Base-by-base conservation (phyloP, 2,113 vertebrate genomes). In the Leucopternis melanops region DNA sequence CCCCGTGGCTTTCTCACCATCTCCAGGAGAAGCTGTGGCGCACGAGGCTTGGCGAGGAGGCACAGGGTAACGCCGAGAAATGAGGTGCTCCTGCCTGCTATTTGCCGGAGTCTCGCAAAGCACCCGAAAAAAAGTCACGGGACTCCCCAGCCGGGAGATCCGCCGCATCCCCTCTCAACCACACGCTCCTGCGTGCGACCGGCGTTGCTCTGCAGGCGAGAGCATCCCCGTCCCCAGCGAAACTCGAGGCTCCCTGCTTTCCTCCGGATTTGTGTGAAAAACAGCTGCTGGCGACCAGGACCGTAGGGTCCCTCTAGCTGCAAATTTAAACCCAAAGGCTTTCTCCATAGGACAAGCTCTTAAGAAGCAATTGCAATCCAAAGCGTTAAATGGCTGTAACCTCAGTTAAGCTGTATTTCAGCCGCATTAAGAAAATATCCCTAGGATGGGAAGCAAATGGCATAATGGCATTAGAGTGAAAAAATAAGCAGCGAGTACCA, bases 351-450 rank as follows among this genome's bases (percentile, higher is more conserved):
- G 93, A 89, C 89, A 52, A 74, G 94, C 88, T 93, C 88, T 95
- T 92, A 91, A 94, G 94, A 65, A 84, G 91, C 71, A 63, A 61
- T 55, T 40, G 90, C 97, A 45, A 91, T 82, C 92, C 94, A n/a
- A 18, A 31, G 81, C 66, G 14, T 69, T 95, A 77, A 94, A 89
- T 11, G 83, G 83, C 94, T 95, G 83, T 91, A 87, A 89, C 95
- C 94, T 91, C 95, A 4, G 88, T 1, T 94, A 96, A 96, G 95
- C 95, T 62, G 90, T 8, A 80, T 94, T 95, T 97, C 91, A 97
- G 94, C 88, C 73, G 83, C 88, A 95, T 95, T 93, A 95, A 91
- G 91, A 45, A 96, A 96, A 97, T 87, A 96, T 95, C 95, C 94
- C 83, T 29, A 42, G 65, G 84, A 96, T 40, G 84, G 95, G 63